Conservation (phyloP, 2,113 vertebrate genomes). For the Rostratula benghalensis region DNA sequence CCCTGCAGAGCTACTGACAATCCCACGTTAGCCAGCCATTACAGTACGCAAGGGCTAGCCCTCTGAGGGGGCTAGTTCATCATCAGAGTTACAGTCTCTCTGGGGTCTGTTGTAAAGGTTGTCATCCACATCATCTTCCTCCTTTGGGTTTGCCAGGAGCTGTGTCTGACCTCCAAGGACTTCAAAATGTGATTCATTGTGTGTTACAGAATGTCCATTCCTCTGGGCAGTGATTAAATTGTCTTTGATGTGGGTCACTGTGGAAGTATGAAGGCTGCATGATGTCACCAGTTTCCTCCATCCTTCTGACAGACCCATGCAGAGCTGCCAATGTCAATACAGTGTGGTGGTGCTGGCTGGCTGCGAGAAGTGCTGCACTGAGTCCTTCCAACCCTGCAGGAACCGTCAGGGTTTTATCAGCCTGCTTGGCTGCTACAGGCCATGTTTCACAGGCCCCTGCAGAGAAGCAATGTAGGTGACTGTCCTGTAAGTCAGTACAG, state of each 20-base stretch:
- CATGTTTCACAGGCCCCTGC: not conserved
- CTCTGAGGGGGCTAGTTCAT: not conserved
- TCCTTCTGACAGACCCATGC: not conserved
- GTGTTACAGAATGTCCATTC: slow-evolving; percentile 45
- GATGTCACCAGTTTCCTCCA: slow-evolving; percentile 52
- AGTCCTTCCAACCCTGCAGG: slow-evolving; percentile 14
- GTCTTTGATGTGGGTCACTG: slow-evolving; percentile 55
- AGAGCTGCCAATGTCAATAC: slow-evolving; percentile 61
- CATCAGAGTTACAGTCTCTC: not conserved
- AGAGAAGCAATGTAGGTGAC: not conserved
- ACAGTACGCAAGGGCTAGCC: not conserved
- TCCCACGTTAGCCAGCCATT: not conserved
- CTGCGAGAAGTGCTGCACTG: not conserved
- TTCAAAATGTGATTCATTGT: slow-evolving; percentile 60
- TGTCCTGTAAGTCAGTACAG: not conserved
- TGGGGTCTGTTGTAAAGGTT: slow-evolving; percentile 11
- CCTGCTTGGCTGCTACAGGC: not conserved
- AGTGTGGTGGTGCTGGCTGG: not conserved
- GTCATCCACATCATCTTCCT: slow-evolving; percentile 35
- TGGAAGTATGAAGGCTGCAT: slow-evolving; percentile 54
- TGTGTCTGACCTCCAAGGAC: slow-evolving; percentile 20
- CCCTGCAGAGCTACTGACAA: not conserved
- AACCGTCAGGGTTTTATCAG: not conserved
- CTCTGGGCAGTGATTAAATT: slow-evolving; percentile 44
- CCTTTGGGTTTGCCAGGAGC: slow-evolving; percentile 46